Evolutionary conservation across 2,888 invertebrate genomes (phyloP).

Genomic region (Lottia scabra): DNA sequence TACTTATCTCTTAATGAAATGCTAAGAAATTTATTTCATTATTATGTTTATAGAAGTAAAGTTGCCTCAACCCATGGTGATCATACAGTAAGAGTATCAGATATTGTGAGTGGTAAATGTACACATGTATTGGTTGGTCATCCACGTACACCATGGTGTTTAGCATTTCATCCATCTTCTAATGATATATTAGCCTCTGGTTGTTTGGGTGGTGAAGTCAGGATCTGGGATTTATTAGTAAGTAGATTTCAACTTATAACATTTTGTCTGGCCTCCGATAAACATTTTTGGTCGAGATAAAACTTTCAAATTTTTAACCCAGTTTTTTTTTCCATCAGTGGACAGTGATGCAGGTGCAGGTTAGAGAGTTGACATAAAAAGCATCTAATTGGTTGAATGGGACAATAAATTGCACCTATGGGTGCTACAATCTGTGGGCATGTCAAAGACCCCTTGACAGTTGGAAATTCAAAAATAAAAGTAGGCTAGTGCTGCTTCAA

Average conservation of each 20-base stretch:
- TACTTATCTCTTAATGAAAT: background rate
- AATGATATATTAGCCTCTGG: slow-evolving; percentile 88
- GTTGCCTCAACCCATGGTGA: slow-evolving; percentile 88
- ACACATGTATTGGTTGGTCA: slow-evolving; percentile 83
- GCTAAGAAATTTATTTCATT: background rate
- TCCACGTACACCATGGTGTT: slow-evolving; percentile 90
- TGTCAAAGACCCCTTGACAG: no score
- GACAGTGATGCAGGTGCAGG: no score
- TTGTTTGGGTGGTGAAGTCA: slow-evolving; percentile 88
- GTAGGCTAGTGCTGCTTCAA: no score
- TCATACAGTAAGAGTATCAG: slow-evolving; percentile 87
- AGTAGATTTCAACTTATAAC: slow-evolving; percentile 47
- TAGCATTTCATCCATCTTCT: slow-evolving; percentile 87
- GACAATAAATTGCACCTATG: no score
- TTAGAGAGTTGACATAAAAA: no score
- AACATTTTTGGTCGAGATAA: no score
- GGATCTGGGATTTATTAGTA: slow-evolving; percentile 88
- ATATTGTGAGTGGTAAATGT: slow-evolving; percentile 82
- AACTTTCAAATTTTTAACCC: no score
- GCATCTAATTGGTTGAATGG: no score
- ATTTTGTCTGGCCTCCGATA: no score
- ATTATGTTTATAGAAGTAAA: slow-evolving; percentile 73
- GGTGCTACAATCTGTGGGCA: no score
- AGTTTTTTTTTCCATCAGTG: no score
- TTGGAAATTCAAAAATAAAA: no score